Evolutionary conservation across 2,113 vertebrate species (phyloP).

Genomic region (Solea solea): DNA sequence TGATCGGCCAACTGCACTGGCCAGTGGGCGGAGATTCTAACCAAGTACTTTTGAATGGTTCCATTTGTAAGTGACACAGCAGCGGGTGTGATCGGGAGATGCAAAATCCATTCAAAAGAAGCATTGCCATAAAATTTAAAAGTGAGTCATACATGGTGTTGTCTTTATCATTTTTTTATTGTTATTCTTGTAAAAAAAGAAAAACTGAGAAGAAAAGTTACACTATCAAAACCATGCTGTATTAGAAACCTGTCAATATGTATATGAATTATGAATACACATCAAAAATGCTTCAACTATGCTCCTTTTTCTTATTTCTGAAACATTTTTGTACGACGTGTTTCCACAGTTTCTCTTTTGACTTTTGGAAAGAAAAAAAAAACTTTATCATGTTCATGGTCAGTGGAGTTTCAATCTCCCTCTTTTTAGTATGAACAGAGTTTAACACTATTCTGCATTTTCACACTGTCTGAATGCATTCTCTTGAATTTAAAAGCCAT

Average conservation of each 20-base stretch:
- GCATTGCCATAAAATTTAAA: constrained; percentile 77
- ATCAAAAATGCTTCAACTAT: constrained; percentile 70
- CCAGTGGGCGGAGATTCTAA: constrained; percentile 37
- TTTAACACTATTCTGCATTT: background rate
- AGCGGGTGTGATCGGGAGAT: constrained; percentile 49
- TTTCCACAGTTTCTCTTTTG: background rate
- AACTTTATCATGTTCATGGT: background rate
- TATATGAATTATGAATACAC: constrained; percentile 87
- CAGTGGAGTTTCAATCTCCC: background rate
- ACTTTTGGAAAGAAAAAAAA: background rate
- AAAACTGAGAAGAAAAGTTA: constrained; percentile 69
- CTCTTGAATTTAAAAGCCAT: background rate
- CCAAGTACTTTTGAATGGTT: constrained; percentile 64
- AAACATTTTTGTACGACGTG: background rate
- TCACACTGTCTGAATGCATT: background rate
- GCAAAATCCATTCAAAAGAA: constrained; percentile 73
- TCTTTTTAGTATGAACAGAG: background rate
- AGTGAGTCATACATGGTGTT: constrained; percentile 78
- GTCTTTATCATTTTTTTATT: constrained; percentile 83
- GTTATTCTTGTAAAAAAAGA: constrained; percentile 80
- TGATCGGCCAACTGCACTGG: constrained; percentile 27
- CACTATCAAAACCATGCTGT: constrained; percentile 82
- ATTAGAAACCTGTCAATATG: constrained; percentile 84
- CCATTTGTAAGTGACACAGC: constrained; percentile 37
- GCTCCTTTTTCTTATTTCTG: constrained; percentile 46